These are phyloP conservation scores for Percopsis transmontana DNA, from an alignment of 2,113 vertebrate genomes.

Conservation along the genomic window DNA sequence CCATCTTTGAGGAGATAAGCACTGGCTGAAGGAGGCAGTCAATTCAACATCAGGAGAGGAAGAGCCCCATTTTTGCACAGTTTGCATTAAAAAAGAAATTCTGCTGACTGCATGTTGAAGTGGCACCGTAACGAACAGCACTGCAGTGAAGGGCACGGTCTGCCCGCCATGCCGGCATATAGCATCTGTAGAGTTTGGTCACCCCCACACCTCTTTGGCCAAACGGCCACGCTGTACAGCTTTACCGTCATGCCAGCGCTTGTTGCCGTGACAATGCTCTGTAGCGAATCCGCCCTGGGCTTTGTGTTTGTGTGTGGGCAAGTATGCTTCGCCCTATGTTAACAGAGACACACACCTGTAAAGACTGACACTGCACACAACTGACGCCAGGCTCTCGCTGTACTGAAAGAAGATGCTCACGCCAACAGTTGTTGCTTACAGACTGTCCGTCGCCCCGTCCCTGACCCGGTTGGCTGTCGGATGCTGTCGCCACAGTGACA, in stretches of 20 bases:
- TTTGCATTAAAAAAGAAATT: conserved; percentile 66
- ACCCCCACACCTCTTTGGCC: conserved; percentile 40
- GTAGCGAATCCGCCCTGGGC: conserved; percentile 55
- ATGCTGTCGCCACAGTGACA: conserved; percentile 72
- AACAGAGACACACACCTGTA: conserved; percentile 1
- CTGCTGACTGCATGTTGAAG: conserved; percentile 64
- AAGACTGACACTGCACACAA: conserved; percentile 20
- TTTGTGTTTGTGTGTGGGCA: conserved; percentile 34
- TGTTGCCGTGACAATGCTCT: conserved; percentile 78
- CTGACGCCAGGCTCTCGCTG: conserved; percentile 34
- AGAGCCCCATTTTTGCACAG: conserved; percentile 55
- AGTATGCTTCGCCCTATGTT: conserved; percentile 32
- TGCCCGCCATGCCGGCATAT: conserved; percentile 12
- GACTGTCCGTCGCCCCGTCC: conserved; percentile 64
- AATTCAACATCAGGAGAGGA: conserved; percentile 63
- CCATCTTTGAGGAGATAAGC: conserved; percentile 66
- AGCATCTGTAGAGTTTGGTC: conserved; percentile 17
- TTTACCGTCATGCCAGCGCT: conserved; percentile 54
- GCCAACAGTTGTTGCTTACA: conserved; percentile 62
- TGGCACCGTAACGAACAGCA: conserved; percentile 54
- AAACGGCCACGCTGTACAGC: conserved; percentile 49
- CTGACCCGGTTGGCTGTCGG: conserved; percentile 42
- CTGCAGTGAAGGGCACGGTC: conserved; percentile 25
- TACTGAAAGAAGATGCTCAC: conserved; percentile 37
- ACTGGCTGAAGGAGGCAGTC: conserved; percentile 61